Conservation (phyloP, 2,113 vertebrate species). For the Elaphurus davidianus region DNA sequence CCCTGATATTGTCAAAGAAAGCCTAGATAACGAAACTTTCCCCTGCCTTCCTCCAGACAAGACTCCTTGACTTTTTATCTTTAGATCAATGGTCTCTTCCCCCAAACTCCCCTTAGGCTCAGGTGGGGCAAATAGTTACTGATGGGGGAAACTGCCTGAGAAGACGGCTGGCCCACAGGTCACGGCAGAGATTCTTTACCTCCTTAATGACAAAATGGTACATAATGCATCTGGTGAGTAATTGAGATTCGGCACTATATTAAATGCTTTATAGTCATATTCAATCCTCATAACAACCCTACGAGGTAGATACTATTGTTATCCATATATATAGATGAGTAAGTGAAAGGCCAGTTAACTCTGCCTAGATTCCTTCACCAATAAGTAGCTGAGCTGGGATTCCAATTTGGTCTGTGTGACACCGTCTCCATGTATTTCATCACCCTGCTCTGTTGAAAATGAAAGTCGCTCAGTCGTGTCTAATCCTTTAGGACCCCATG, state of each 20-base stretch:
- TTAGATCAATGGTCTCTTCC: slow-evolving; percentile 55
- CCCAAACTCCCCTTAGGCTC: slow-evolving; percentile 42
- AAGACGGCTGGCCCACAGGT: background rate
- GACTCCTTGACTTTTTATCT: slow-evolving; percentile 62
- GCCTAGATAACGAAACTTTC: background rate
- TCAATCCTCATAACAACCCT: background rate
- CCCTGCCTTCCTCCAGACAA: slow-evolving; percentile 45
- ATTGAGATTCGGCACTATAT: background rate
- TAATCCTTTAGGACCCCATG: accelerated
- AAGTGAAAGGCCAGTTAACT: background rate
- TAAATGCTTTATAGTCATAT: background rate
- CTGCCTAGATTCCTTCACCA: background rate
- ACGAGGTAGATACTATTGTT: background rate
- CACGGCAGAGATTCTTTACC: background rate
- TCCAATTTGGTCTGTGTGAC: background rate
- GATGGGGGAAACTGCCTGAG: background rate
- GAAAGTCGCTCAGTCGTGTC: background rate
- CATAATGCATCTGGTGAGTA: background rate
- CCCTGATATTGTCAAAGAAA: slow-evolving; percentile 57
- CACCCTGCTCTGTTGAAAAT: background rate
- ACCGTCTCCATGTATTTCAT: too few relatives aligned
- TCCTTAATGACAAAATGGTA: background rate
- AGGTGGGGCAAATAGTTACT: background rate
- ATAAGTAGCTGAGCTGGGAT: background rate
- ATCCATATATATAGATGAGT: background rate